These are phyloP conservation scores for Epiblema foenella DNA, from an alignment of 2,888 invertebrate genomes.

Conservation along the genomic window DNA sequence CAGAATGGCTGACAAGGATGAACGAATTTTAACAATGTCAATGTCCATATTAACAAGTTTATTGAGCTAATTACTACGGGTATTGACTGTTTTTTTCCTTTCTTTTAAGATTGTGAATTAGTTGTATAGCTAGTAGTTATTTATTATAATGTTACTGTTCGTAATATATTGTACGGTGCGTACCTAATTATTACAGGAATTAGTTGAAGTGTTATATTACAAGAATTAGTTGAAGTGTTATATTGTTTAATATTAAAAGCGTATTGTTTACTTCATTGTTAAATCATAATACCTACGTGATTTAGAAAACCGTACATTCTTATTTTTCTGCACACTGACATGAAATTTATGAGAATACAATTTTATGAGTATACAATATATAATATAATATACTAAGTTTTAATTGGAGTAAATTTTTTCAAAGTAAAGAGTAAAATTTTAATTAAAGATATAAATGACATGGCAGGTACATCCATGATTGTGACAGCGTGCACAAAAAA, in stretches of 20 bases:
- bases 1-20: neutral
- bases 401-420: too few relatives aligned
- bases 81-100: too few relatives aligned
- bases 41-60: too few relatives aligned
- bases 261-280: conserved; percentile 22
- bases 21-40: neutral
- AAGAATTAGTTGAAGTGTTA: conserved; percentile 31
- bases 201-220: conserved; percentile 28
- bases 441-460: too few relatives aligned
- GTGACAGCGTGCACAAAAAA: too few relatives aligned
- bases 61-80: too few relatives aligned
- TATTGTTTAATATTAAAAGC: conserved; percentile 15
- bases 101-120: neutral
- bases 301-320: conserved; percentile 1
- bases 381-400: too few relatives aligned
- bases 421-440: too few relatives aligned
- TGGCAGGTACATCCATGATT: too few relatives aligned
- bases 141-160: conserved; percentile 28
- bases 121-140: conserved; percentile 20
- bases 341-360: too few relatives aligned
- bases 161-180: conserved; percentile 6
- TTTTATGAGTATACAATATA: too few relatives aligned
- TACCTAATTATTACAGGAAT: conserved; percentile 36
- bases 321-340: too few relatives aligned
- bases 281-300: conserved; percentile 27